Base-by-base conservation (phyloP, 2,888 invertebrate genomes). In the Phragmatobia fuliginosa region DNA sequence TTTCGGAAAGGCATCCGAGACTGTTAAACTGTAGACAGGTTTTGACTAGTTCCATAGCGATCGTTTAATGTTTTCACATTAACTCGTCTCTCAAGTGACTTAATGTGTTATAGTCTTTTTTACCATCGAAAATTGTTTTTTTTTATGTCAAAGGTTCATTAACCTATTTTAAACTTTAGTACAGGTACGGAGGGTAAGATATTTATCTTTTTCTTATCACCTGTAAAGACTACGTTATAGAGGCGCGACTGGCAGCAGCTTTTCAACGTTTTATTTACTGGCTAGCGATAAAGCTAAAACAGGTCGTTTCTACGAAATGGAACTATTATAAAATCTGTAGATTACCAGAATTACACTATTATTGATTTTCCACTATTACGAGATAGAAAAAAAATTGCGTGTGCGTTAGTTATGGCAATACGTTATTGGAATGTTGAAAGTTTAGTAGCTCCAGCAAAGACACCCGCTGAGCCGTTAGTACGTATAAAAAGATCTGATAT, bases 401-500 rank as follows among this genome's bases (percentile, higher is more conserved):
- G 70, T 73, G 58, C 66, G 68, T 78, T 77, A 76, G 75, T 77
- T 36, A 82, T 68, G 74, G 72, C 59, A 71, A 69, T 70, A 73
- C 67, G 77, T 72, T 68, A 62, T 72, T 62, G 67, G 65, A 81
- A 75, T 70, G 80, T 81, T 76, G 60, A 71, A n/a, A 63, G 62
- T 72, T 77, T 75, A 75, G 73, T 75, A 69, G 70, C 73, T 69
- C 71, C 72, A 77, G 77, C 82, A 85, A 83, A 85, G 90, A 90
- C 87, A 90, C 90, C 88, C 90, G 89, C 90, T 80, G 90, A 87
- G 90, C 85, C 85, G 87, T 88, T 87, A 87, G 88, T 84, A n/a
- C n/a, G n/a, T n/a, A 84, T 85, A 87, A 81, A 87, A 84, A 86
- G 84, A 88, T 86, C 84, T 70, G 73, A 72, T 79, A 87, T 88